phyloP scores from a whole-genome alignment of 2,797 vertebrate genomes.

The Merluccius polli region DNA sequence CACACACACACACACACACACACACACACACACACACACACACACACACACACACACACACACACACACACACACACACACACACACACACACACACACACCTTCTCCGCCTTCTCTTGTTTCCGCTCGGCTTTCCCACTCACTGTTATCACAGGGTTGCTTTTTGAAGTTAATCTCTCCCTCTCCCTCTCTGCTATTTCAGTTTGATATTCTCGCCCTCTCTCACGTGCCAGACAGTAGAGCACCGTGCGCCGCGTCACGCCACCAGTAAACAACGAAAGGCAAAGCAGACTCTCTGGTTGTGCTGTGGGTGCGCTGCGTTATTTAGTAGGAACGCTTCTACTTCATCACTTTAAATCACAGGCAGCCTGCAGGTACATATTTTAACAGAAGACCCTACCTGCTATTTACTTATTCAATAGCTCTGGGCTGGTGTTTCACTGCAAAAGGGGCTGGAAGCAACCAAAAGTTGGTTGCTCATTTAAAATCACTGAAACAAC shows the following conservation, averaged over 20 bases:
- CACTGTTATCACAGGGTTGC: slow-evolving; percentile 18
- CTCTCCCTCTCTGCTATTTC: slow-evolving; percentile 2
- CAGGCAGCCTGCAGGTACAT: background rate
- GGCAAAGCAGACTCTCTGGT: too few relatives aligned
- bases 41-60: background rate
- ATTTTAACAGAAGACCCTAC: background rate
- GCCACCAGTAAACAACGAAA: too few relatives aligned
- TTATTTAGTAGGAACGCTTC: background rate
- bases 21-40: background rate
- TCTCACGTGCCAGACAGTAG: background rate
- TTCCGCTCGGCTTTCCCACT: background rate
- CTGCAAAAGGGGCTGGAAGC: background rate
- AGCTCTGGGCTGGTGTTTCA: background rate
- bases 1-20: background rate
- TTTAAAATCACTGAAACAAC: too few relatives aligned
- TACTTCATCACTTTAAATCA: background rate
- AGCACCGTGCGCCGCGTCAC: background rate
- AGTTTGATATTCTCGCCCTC: background rate
- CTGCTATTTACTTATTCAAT: background rate
- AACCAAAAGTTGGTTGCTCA: background rate
- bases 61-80: background rate
- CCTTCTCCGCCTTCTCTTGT: background rate
- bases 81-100: background rate
- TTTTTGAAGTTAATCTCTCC: slow-evolving; percentile 17
- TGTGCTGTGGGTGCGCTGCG: background rate